A percentile compares a stretch with the other conserved stretches of the same genome.
Conservation (phyloP, 2,797 vertebrate species). For the Malacoctenus gilli region DNA sequence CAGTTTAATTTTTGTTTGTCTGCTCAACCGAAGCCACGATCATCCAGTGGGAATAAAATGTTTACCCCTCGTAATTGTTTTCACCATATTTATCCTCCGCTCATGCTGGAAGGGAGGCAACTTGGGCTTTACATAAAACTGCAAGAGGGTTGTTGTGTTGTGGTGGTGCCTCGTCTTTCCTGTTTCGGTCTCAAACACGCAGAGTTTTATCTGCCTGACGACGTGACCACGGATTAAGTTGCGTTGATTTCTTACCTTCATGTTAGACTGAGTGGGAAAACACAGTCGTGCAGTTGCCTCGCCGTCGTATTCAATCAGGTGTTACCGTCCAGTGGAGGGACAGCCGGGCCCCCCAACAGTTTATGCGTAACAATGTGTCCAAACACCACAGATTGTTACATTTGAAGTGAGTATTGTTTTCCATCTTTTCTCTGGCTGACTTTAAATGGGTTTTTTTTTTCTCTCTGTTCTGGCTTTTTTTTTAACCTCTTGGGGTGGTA, state of each 20-base stretch:
- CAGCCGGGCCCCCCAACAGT: too few species aligned
- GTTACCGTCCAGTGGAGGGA: too few species aligned
- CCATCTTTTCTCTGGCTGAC: background rate
- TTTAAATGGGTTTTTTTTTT: slow-evolving; percentile 9
- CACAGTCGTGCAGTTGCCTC: too few species aligned
- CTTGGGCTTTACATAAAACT: too few species aligned
- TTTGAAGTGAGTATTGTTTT: background rate
- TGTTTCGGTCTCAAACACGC: too few species aligned
- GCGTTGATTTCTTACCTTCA: too few species aligned
- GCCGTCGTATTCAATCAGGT: too few species aligned
- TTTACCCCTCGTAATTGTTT: slow-evolving; percentile 53
- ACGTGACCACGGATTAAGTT: background rate
- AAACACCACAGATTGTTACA: background rate
- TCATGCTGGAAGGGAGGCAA: slow-evolving; percentile 18
- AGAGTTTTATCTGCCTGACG: background rate
- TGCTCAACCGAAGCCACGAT: slow-evolving; percentile 26
- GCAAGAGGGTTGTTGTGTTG: too few species aligned
- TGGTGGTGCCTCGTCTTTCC: background rate
- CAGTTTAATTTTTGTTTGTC: slow-evolving; percentile 35
- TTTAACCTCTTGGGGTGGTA: slow-evolving; percentile 7
- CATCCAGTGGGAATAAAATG: slow-evolving; percentile 42
- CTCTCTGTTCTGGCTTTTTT: background rate
- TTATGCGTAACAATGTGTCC: too few species aligned
- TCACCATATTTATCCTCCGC: slow-evolving; percentile 27
- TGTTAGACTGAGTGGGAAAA: too few species aligned